Evolutionary conservation across 2,888 invertebrate species (phyloP), one percentile per base, ranked within the genome.

Genomic region (Ceraclea dissimilis): DNA sequence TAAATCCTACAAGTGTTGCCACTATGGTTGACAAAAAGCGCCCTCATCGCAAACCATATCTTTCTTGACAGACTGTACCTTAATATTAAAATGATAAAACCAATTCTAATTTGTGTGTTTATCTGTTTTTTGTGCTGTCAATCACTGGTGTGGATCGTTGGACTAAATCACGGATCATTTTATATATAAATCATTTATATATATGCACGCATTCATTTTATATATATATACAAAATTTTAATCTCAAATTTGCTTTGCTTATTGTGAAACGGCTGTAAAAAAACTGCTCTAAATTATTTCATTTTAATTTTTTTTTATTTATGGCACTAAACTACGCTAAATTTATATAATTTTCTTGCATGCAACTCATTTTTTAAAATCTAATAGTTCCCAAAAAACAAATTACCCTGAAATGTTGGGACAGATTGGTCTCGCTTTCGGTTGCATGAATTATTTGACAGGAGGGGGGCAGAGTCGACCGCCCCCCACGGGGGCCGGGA

Each of bases 361-460:
- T n/a, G n/a, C n/a, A n/a, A n/a, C n/a, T n/a, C n/a, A n/a, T n/a
- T n/a, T 0, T 51, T 17, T 33, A 34, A 26, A 26, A 26, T 26
- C 10, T 18, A 48, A 16, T 67, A 78, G 78, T 68, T 77, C 74
- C 64, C 76, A 76, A 67, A 77, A 74, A 63, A 76, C 77, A 2
- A 78, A 77, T 69, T 78, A 78, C 63, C 77, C 78, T 18, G 78
- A 78, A 65, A 78, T 78, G 78, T 70, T 78, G 60, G 78, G 78
- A 10, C 78, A 78, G 65, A 78, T 78, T 65, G 78, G 78, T 4
- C 67, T 78, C 49, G 78, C 78, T 2, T 77, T 78, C 68, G 78
- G 78, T 54, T 77, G 77, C 69, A 77, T 78, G 55, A 78, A 78
- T 66, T 78, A 78, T 64, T 63, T 78, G 21, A 70, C 77, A 19